A percentile compares a stretch with the other conserved stretches of the same genome.
Conservation (phyloP, 1,140 invertebrate genomes). For the Neotoxoptera formosana region DNA sequence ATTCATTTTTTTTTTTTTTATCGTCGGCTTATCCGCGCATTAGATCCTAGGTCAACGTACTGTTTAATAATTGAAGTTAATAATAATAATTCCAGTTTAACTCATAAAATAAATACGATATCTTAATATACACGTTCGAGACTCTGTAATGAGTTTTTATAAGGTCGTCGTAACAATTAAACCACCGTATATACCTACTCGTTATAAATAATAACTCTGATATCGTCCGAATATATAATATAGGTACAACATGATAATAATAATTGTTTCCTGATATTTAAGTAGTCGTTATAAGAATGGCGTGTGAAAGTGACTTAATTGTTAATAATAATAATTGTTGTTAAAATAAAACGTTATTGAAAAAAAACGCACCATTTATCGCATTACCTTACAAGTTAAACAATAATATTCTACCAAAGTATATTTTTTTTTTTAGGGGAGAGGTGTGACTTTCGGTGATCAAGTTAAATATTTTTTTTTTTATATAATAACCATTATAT, state of each 20-base stretch:
- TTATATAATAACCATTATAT: background rate
- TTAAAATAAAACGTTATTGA: background rate
- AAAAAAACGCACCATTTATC: background rate
- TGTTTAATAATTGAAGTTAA: background rate
- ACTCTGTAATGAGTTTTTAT: background rate
- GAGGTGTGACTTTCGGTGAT: background rate
- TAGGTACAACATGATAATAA: too few relatives aligned
- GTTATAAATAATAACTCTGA: constrained; percentile 5
- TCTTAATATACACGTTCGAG: background rate
- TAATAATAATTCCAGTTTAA: background rate
- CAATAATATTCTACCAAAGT: background rate
- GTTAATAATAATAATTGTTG: background rate
- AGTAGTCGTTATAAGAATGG: background rate
- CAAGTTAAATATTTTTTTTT: background rate
- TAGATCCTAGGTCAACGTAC: background rate
- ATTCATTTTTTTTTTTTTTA: background rate
- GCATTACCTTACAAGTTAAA: background rate
- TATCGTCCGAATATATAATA: background rate
- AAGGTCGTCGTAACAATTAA: background rate
- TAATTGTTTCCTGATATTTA: background rate
- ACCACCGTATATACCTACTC: too few relatives aligned
- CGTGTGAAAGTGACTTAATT: background rate
- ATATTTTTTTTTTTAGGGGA: background rate
- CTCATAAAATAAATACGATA: background rate
- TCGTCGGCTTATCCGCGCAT: background rate